Base-by-base conservation (phyloP, 2,113 vertebrate species). In the Catharus fuscescens region DNA sequence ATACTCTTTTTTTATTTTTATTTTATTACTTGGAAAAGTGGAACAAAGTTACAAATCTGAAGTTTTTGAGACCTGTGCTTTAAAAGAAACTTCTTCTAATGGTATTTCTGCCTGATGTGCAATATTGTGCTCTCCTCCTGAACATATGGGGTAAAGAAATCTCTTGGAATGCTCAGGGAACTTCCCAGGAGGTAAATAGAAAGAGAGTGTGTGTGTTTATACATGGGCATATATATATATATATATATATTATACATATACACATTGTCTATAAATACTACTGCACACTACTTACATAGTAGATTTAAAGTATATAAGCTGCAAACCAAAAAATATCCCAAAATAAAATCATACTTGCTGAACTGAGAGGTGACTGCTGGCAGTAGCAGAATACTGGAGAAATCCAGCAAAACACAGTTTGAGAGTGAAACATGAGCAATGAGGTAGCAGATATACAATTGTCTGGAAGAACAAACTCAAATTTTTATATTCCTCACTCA, bases 81-180 rank as follows among this genome's bases (percentile, higher is more conserved):
- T 28, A 23, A n/a, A 70, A 74, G 29, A 32, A 91, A 50, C 15
- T 34, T 44, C 28, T 50, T 23, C 15, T 78, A 8, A 23, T 14
- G 23, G 5, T 38, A 5, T 50, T 76, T 92, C 47, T 74, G 26
- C 40, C 64, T 21, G 18, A 32, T 10, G 47, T 76, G 61, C 53
- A 42, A 14, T 53, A 6, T 2, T 21, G 26, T 21, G 16, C 56
- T 85, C 53, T 26, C 20, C 40, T 52, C 45, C 44, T 25, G n/a
- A 32, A 15, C 1, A 2, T 2, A 0, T 4, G 52, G 61, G 34
- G 8, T 24, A 10, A 14, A 32, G 16, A 2, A 36, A 73, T 65
- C 25, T 77, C 13, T 31, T 23, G 71, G 76, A 81, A 18, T 62
- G 26, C 52, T 44, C 40, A 8, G 14, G 47, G 44, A 76, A 13